These are phyloP conservation scores for Parnassius glacialis DNA, from an alignment of 2,888 invertebrate genomes.

Conservation along the genomic window DNA sequence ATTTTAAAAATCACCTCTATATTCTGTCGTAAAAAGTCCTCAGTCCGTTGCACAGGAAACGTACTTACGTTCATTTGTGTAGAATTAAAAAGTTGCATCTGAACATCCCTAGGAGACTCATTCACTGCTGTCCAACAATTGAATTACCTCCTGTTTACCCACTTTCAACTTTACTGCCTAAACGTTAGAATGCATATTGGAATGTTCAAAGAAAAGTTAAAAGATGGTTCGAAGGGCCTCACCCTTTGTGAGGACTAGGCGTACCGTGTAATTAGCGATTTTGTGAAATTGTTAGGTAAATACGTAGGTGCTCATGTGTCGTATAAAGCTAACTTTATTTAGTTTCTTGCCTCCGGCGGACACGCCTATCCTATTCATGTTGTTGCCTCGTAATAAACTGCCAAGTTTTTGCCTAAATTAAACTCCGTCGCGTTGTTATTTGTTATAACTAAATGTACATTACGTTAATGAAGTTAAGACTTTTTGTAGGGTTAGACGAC, in stretches of 20 bases:
- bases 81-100: slow-evolving; percentile 57
- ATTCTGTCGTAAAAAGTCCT: slow-evolving; percentile 22
- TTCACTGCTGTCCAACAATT: slow-evolving; percentile 47
- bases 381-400: slow-evolving; percentile 14
- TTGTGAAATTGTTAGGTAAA: slow-evolving; percentile 77
- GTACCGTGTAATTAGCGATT: slow-evolving; percentile 76
- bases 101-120: slow-evolving; percentile 76
- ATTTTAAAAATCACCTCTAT: slow-evolving; percentile 36
- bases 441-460: slow-evolving; percentile 10
- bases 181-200: slow-evolving; percentile 37
- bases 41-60: slow-evolving; percentile 32
- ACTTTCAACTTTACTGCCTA: slow-evolving; percentile 33
- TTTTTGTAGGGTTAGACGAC: no score
- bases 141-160: slow-evolving; percentile 34
- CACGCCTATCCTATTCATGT: slow-evolving; percentile 25
- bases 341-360: slow-evolving; percentile 38
- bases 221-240: slow-evolving; percentile 45
- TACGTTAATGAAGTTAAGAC: no score
- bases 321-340: slow-evolving; percentile 42
- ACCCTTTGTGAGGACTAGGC: slow-evolving; percentile 67
- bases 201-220: slow-evolving; percentile 29
- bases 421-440: slow-evolving; percentile 15
- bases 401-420: slow-evolving; percentile 14
- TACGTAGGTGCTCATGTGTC: slow-evolving; percentile 44
- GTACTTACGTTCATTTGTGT: slow-evolving; percentile 37